Percentiles rank a stretch among this genome's conserved stretches.
These are phyloP conservation scores for Turnix velox DNA, from an alignment of 2,113 vertebrate genomes.

Conservation along the genomic window DNA sequence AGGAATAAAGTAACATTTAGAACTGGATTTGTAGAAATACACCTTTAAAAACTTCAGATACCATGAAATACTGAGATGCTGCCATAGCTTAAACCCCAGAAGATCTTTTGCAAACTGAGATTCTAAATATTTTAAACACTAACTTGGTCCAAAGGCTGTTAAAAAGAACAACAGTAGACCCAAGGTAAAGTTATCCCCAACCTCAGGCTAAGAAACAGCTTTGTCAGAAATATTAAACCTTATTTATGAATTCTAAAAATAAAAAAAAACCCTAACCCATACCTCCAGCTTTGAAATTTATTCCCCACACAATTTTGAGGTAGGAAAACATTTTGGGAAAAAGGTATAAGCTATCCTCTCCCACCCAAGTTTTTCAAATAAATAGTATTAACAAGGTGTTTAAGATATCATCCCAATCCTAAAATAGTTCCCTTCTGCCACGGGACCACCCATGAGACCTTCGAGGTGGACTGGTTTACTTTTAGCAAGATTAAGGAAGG, in stretches of 20 bases:
- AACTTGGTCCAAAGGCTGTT: background rate
- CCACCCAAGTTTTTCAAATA: background rate
- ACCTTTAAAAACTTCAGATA: rapidly evolving
- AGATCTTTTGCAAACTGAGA: background rate
- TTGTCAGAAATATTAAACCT: background rate
- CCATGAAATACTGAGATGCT: too few species aligned
- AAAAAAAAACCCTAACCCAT: background rate
- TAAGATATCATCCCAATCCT: background rate
- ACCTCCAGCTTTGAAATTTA: background rate
- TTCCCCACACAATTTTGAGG: rapidly evolving
- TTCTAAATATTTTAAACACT: background rate
- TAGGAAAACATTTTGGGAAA: background rate
- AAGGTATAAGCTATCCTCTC: background rate
- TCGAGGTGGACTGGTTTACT: background rate
- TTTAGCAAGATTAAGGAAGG: background rate
- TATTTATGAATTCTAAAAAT: background rate
- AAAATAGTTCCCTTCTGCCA: background rate
- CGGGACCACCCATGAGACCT: conserved; percentile 15
- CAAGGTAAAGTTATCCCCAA: background rate
- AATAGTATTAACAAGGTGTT: background rate
- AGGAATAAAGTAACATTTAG: background rate
- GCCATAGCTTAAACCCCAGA: background rate
- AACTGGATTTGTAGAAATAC: background rate
- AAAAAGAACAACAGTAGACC: background rate
- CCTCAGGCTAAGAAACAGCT: background rate